phyloP scores from a whole-genome alignment of 2,113 vertebrate genomes.

The Nesospiza acunhae region DNA sequence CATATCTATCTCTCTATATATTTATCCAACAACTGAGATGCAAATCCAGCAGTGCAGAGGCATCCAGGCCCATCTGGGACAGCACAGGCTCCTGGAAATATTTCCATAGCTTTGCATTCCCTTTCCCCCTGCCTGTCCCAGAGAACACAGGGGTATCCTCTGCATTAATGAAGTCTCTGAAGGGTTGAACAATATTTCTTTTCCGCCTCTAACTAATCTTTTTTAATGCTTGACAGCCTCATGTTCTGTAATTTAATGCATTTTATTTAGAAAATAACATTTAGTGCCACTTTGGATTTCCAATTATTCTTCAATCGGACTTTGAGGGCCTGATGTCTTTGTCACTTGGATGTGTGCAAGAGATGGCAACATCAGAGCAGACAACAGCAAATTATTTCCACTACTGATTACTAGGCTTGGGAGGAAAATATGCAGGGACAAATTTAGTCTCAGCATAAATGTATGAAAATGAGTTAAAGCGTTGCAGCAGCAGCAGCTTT shows the following conservation, averaged over 20 bases:
- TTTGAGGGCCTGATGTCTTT: constrained; percentile 61
- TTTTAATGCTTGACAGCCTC: constrained; percentile 44
- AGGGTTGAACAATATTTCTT: neutral
- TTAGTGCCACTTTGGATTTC: constrained; percentile 75
- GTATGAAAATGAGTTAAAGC: neutral
- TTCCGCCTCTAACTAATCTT: constrained; percentile 38
- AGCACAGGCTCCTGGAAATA: neutral
- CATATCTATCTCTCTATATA: neutral
- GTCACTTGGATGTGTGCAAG: constrained; percentile 62
- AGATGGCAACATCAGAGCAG: constrained; percentile 67
- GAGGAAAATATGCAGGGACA: constrained; percentile 24
- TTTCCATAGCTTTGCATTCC: neutral
- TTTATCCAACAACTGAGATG: neutral
- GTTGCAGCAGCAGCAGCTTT: neutral
- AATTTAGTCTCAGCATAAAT: constrained; percentile 15
- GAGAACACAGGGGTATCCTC: neutral
- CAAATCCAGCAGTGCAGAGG: neutral
- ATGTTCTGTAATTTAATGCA: constrained; percentile 52
- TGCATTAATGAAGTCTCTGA: neutral
- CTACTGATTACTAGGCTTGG: constrained; percentile 13
- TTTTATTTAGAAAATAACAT: constrained; percentile 76
- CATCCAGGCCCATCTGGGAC: neutral
- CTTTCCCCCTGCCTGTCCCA: constrained; percentile 5
- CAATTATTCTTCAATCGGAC: constrained; percentile 76
- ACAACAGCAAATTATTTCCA: constrained; percentile 62